A percentile compares a stretch with the other conserved stretches of the same genome.
Evolutionary conservation across 30 jellyfish, hydroid and myxozoan genomes (phyloP).

Genomic region (Morbakka virulenta): DNA sequence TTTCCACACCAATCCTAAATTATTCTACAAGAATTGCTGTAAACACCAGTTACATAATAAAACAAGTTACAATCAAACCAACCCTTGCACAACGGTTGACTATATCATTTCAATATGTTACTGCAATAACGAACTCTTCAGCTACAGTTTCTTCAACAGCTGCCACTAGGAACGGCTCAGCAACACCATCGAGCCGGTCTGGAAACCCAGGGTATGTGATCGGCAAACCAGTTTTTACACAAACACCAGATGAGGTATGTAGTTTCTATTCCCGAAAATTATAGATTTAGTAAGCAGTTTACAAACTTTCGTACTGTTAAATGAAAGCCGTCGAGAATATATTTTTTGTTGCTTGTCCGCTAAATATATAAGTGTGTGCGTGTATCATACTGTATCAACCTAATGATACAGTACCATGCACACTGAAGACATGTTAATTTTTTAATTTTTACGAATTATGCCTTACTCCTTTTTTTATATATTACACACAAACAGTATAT

Average conservation of each 20-base stretch:
- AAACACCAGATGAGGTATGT: constrained; percentile 26
- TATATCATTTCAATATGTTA: constrained; percentile 31
- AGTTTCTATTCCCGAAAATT: too few species aligned
- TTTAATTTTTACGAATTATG: too few species aligned
- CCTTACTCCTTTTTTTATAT: too few species aligned
- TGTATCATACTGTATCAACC: background rate
- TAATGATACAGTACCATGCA: background rate
- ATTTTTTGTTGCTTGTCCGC: too few species aligned
- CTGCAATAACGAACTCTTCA: background rate
- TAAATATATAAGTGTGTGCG: too few species aligned
- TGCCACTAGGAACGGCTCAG: background rate
- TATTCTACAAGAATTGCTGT: too few species aligned
- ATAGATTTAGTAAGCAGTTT: too few species aligned
- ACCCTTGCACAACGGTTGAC: constrained; percentile 40
- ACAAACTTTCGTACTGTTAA: too few species aligned
- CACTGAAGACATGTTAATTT: background rate
- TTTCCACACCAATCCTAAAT: too few species aligned
- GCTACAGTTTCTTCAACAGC: constrained; percentile 21
- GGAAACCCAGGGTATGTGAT: constrained; percentile 74
- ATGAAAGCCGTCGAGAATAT: too few species aligned
- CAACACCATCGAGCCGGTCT: constrained; percentile 34
- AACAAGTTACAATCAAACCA: constrained; percentile 12
- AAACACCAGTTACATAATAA: too few species aligned
- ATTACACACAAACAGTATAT: too few species aligned
- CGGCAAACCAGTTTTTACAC: constrained; percentile 58